Evolutionary conservation across 1,140 invertebrate genomes (phyloP).

Genomic region (Drosophila prosaltans): DNA sequence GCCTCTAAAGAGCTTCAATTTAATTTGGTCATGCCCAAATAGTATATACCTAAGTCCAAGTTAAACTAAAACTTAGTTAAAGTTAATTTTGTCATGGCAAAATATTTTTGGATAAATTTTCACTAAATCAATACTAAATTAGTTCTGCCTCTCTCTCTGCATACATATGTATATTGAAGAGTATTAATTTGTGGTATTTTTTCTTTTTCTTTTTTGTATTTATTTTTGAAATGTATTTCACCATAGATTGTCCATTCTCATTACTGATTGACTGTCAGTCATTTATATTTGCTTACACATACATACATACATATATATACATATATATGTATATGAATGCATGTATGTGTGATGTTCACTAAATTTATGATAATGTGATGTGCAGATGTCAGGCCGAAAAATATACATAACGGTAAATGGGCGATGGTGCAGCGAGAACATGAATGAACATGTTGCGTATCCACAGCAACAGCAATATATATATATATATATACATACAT

Average conservation of each 20-base stretch:
- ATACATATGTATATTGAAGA: not conserved
- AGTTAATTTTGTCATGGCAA: too few species aligned
- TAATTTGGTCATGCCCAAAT: too few species aligned
- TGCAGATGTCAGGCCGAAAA: conserved; percentile 64
- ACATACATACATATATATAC: not conserved
- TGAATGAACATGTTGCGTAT: conserved; percentile 30
- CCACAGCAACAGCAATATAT: not conserved
- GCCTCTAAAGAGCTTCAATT: too few species aligned
- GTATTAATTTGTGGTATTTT: not conserved
- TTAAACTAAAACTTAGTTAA: too few species aligned
- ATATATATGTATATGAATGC: too few species aligned
- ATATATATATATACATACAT: not conserved
- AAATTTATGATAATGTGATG: conserved; percentile 76
- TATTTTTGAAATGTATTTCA: too few species aligned
- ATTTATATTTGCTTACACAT: conserved; percentile 49
- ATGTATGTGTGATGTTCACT: conserved; percentile 24
- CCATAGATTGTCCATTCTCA: conserved; percentile 20
- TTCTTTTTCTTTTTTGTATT: too few species aligned
- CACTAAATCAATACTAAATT: too few species aligned
- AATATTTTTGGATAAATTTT: too few species aligned
- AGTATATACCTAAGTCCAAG: too few species aligned
- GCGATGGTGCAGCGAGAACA: not conserved
- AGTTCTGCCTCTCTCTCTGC: too few species aligned
- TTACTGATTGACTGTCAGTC: conserved; percentile 45
- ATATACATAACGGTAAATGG: conserved; percentile 45